A percentile compares a stretch with the other conserved stretches of the same genome.
These are phyloP conservation scores for Balaenoptera acutorostrata DNA, from an alignment of 2,113 vertebrate species.

Conservation along the genomic window DNA sequence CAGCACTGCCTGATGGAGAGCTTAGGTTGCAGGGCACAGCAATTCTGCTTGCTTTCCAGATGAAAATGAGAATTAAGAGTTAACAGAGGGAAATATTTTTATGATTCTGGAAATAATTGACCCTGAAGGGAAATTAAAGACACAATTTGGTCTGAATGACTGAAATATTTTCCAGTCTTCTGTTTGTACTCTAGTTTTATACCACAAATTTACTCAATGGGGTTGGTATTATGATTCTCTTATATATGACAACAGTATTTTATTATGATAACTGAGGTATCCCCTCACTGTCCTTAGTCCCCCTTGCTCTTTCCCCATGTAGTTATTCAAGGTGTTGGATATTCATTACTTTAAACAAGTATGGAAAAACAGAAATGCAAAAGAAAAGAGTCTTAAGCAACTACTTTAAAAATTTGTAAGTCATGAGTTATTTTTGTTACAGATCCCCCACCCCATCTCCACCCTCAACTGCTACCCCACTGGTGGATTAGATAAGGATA, in stretches of 20 bases:
- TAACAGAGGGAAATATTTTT: not conserved
- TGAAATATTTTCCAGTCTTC: not conserved
- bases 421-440: not conserved
- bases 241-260: too few species aligned
- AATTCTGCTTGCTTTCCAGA: not conserved
- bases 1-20: not conserved
- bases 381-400: not conserved
- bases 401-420: not conserved
- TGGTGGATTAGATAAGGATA: not conserved
- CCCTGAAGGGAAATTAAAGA: not conserved
- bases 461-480: not conserved
- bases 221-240: not conserved
- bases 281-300: not conserved
- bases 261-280: not conserved
- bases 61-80: not conserved
- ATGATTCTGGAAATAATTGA: not conserved
- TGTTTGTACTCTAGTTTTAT: not conserved
- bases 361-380: not conserved
- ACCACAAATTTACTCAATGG: not conserved
- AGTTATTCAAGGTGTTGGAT: not conserved
- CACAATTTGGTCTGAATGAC: not conserved
- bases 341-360: not conserved
- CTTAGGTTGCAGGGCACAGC: not conserved
- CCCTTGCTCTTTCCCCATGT: not conserved
- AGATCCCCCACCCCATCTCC: not conserved